Evolutionary conservation across 2,797 vertebrate species (phyloP), one percentile per base, ranked within the genome.

Genomic region (Acipenser transmontanus): DNA sequence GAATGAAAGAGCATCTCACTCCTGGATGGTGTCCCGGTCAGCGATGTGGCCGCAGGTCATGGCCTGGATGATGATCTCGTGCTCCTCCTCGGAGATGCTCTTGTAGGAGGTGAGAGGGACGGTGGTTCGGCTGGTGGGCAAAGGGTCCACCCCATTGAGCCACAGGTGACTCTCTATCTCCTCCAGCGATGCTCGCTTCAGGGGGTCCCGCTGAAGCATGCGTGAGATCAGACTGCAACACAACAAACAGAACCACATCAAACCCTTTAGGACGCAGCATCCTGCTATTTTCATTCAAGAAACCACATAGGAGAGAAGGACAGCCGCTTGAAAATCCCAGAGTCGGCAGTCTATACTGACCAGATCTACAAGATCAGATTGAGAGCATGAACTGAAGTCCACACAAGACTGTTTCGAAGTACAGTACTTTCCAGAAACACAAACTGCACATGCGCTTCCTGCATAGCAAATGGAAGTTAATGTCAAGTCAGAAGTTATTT

Each of bases 131-230:
- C 88, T 92, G 56, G 89, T 84, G 0, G 93, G 86, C 9, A 85
- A 89, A 0, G 89, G 77, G 50, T 93, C 89, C 70, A 93, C 79
- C 0, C 92, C 93, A 75, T 86, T 87, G 67, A 95, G 87, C 93
- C 93, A 95, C 0, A 72, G 0, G 10, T 95, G 93, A 65, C 80
- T 72, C 77, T 93, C 88, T 0, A 95, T 94, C 73, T 93, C 81
- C 56, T 85, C 80, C 14, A 95, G 84, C 0, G 91, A 89, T 0
- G 92, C 91, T 1, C 93, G 87, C 49, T 69, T 65, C 67, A 73
- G 82, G 0, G 93, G 93, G 70, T 94, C 89, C 64, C 90, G 89
- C 85, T 94, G 92, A 57, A 95, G 87, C 93, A 95, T 95, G 73
- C 82, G 89, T 64, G 91, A 88, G 79, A 95, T 93, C 72, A 95